Evolutionary conservation across 2,888 invertebrate genomes (phyloP), one percentile per base, ranked within the genome.

Genomic region (Drosophila pseudotakahashii): DNA sequence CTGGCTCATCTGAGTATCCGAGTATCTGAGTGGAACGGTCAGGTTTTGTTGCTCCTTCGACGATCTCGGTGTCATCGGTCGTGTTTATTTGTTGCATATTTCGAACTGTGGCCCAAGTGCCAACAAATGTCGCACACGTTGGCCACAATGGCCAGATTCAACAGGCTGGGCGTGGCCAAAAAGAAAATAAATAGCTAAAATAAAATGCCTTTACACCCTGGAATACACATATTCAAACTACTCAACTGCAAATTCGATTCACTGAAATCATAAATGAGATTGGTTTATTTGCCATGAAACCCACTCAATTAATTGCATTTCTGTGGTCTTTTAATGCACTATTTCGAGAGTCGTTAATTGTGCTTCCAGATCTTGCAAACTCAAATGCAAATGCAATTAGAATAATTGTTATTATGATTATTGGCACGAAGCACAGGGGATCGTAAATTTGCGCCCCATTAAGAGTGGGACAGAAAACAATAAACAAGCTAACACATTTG

Each of bases 81-180:
- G 61, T 85, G 75, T 82, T 81, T 82, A 85, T 76, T 77, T 81
- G 80, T 77, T 82, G 86, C 86, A 86, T 59, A 74, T 77, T 77
- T 70, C 59, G 73, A 36, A 55, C 64, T 63, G 63, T 75, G 62
- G 41, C 42, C 59, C 44, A 74, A 63, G 80, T 75, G 72, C 75
- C 80, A 75, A 53, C 79, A 71, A 79, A 74, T 70, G 66, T 66
- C 79, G 74, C 70, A 67, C 47, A 62, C 68, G 70, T 74, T n/a
- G n/a, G 26, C 45, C 26, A 51, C 83, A 78, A 61, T 61, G 42
- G 30, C 58, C 39, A 55, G 26, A 30, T 34, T 32, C 48, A 74
- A 78, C 60, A 62, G 66, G 59, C 59, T 11, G 58, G 50, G 50
- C 39, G 39, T 39, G 64, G 44, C 13, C 19, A 11, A 23, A 37